A percentile compares a stretch with the other conserved stretches of the same genome.
Conservation (phyloP, 1,140 invertebrate genomes). For the Homarus americanus region DNA sequence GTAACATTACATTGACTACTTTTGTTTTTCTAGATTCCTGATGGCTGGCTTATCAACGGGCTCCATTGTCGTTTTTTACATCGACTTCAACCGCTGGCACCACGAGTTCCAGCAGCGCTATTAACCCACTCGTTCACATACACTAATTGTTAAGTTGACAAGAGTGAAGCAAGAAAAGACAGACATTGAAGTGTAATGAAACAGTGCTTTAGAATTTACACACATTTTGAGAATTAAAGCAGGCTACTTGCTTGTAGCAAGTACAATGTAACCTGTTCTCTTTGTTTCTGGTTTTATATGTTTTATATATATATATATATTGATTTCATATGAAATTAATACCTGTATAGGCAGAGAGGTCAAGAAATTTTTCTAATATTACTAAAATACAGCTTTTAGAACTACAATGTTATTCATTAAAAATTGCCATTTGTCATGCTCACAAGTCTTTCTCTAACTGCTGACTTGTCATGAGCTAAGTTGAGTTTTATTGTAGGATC, state of each 20-base stretch:
- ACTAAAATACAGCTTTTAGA: background rate
- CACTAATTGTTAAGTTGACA: background rate
- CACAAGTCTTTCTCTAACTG: slow-evolving; percentile 23
- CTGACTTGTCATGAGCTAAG: slow-evolving; percentile 2
- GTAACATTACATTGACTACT: no score
- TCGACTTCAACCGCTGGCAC: slow-evolving; percentile 99
- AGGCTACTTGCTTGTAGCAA: background rate
- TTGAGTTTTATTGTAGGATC: background rate
- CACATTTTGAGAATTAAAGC: background rate
- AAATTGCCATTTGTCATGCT: background rate
- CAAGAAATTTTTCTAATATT: background rate
- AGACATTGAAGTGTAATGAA: background rate
- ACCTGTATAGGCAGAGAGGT: background rate
- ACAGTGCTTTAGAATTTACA: background rate
- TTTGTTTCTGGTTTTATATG: slow-evolving; percentile 10
- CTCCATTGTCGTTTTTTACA: slow-evolving; percentile 98
- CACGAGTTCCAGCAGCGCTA: slow-evolving; percentile 95
- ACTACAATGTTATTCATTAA: background rate
- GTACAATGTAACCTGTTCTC: background rate
- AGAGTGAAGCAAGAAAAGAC: slow-evolving; percentile 2
- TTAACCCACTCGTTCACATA: slow-evolving; percentile 69
- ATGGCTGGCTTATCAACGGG: slow-evolving; percentile 97
- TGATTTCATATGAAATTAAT: slow-evolving; percentile 9
- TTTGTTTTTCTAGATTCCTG: slow-evolving; percentile 87
- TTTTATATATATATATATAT: slow-evolving; percentile 17